Base-by-base conservation (phyloP, 2,888 invertebrate species). In the Chromoteleia sp. region DNA sequence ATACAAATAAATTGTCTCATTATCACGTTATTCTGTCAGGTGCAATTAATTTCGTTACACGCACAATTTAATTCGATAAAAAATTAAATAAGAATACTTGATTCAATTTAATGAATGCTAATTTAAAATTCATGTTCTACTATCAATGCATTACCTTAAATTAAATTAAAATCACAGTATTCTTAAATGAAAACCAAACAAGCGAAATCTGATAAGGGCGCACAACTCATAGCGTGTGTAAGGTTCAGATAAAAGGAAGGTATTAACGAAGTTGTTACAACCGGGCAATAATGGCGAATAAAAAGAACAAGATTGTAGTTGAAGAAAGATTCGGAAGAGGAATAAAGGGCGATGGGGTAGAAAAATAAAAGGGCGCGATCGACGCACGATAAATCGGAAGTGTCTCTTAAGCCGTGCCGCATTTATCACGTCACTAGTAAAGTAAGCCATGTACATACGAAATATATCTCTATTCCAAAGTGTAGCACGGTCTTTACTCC, bases 401-500 rank as follows among this genome's bases (percentile, higher is more conserved):
- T 78, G 78, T 73, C 68, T 73, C 67, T 79, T 79, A 79, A 79
- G 78, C 78, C 67, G 52, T 65, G 71, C 19, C 68, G 79, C 79
- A 74, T 79, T 79, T 79, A 79, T 79, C 79, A 79, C 78, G 78
- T 77, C 73, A 71, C 70, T 78, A 68, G 82, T 82, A 78, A 78
- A 74, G 82, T 82, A 82, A 82, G 74, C 78, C 71, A 17, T 79
- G 73, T 77, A 77, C 76, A 77, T 77, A 77, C 77, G 77, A 77
- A 77, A 76, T 82, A 76, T 79, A 82, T 78, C 70, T 82, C 76
- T 75, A 75, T 78, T 71, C 67, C 68, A 70, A 67, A 79, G 79
- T 82, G 61, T 79, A 82, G 78, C 76, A 82, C 73, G 79, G 82
- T 82, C 82, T 79, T 82, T 82, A 82, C 82, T 82, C 82, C 79